A percentile compares a stretch with the other conserved stretches of the same genome.
Evolutionary conservation across 2,888 invertebrate species (phyloP).

Genomic region (Halictus ligatus): DNA sequence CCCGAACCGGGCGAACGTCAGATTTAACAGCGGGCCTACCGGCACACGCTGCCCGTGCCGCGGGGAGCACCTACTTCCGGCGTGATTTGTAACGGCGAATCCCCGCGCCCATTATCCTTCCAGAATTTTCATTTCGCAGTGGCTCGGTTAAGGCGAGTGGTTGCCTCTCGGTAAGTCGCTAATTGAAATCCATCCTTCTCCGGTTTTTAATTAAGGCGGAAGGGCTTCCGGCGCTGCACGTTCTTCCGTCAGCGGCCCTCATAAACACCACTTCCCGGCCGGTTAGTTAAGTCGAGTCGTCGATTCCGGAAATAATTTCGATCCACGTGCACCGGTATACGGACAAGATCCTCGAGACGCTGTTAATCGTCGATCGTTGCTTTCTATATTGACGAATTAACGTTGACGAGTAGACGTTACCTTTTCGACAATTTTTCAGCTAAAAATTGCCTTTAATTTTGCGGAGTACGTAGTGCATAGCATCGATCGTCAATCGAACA

Average conservation of each 20-base stretch:
- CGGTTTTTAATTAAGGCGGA: slow-evolving; percentile 54
- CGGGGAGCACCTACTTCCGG: slow-evolving; percentile 22
- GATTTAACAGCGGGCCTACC: slow-evolving; percentile 4
- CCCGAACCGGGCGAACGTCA: background rate
- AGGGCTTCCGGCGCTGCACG: slow-evolving; percentile 16
- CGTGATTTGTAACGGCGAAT: slow-evolving; percentile 40
- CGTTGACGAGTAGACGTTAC: background rate
- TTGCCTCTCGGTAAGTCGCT: slow-evolving; percentile 37
- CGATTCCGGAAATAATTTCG: slow-evolving; percentile 1
- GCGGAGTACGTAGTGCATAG: too few species aligned
- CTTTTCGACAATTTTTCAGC: background rate
- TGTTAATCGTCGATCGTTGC: background rate
- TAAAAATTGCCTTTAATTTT: background rate
- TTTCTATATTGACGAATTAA: background rate
- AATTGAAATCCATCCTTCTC: slow-evolving; percentile 59
- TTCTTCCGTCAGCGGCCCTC: slow-evolving; percentile 7
- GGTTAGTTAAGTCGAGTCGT: slow-evolving; percentile 1
- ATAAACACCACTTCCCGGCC: slow-evolving; percentile 1
- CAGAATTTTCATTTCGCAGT: slow-evolving; percentile 47
- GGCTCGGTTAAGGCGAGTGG: background rate
- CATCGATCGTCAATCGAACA: too few species aligned
- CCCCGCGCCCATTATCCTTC: slow-evolving; percentile 27
- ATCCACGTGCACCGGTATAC: background rate
- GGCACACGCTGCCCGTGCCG: background rate
- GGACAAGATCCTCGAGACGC: background rate